Evolutionary conservation across 2,113 vertebrate species (phyloP).

Genomic region (Vanacampus margaritifer): DNA sequence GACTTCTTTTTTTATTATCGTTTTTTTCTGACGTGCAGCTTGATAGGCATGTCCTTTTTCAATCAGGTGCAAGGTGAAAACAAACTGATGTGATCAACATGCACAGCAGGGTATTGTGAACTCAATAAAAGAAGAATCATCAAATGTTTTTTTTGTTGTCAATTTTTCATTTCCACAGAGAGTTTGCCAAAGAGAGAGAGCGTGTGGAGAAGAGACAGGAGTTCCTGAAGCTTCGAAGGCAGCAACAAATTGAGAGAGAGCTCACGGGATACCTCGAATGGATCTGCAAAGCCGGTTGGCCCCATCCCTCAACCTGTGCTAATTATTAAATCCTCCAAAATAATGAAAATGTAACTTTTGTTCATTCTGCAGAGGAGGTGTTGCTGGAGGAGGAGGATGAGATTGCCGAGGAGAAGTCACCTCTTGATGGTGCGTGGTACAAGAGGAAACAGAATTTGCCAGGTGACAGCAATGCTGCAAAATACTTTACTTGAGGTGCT

Average conservation of each 20-base stretch:
- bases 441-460: slow-evolving; percentile 74
- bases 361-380: slow-evolving; percentile 85
- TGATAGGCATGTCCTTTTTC: background rate
- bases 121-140: background rate
- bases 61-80: background rate
- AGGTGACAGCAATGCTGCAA: slow-evolving; percentile 57
- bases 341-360: slow-evolving; percentile 23
- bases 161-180: slow-evolving; percentile 47
- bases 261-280: slow-evolving; percentile 77
- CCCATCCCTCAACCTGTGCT: background rate
- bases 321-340: slow-evolving; percentile 5
- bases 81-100: background rate
- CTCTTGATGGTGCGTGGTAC: slow-evolving; percentile 86
- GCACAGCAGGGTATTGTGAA: background rate
- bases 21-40: background rate
- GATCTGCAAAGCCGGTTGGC: slow-evolving; percentile 77
- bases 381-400: slow-evolving; percentile 96
- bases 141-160: background rate
- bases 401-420: slow-evolving; percentile 93
- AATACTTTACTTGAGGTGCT: background rate
- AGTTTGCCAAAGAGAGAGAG: slow-evolving; percentile 91
- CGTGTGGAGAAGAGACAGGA: slow-evolving; percentile 93
- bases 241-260: slow-evolving; percentile 81
- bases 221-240: slow-evolving; percentile 91
- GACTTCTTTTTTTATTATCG: background rate